phyloP scores from a whole-genome alignment of 92 coral and sea anemone species.

The Palythoa caribaeorum region DNA sequence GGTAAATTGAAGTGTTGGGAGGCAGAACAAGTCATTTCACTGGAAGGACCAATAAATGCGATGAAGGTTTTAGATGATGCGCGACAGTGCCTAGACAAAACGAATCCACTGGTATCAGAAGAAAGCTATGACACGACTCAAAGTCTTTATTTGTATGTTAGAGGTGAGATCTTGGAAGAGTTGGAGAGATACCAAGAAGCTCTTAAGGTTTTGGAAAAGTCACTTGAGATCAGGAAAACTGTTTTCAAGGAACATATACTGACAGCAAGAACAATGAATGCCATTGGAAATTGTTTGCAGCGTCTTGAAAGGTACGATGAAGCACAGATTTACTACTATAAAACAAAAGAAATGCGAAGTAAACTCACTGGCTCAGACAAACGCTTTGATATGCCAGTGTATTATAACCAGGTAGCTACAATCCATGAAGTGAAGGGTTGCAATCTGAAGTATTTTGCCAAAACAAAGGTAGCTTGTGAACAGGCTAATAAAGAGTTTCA shows the following conservation, averaged over 20 bases:
- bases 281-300: slow-evolving; percentile 33
- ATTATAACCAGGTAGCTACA: slow-evolving; percentile 28
- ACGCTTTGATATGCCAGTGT: slow-evolving; percentile 25
- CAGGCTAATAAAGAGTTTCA: too few relatives aligned
- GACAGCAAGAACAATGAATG: slow-evolving; percentile 21
- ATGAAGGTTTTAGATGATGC: too few relatives aligned
- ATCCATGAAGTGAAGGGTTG: slow-evolving; percentile 12
- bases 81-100: too few relatives aligned
- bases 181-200: background rate
- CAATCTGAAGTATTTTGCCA: background rate
- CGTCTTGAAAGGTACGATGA: slow-evolving; percentile 20
- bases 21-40: too few relatives aligned
- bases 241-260: too few relatives aligned
- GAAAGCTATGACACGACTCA: too few relatives aligned
- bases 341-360: too few relatives aligned
- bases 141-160: too few relatives aligned
- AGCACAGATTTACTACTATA: background rate
- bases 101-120: too few relatives aligned
- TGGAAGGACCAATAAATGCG: too few relatives aligned
- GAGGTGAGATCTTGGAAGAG: background rate
- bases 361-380: too few relatives aligned
- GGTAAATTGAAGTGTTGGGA: too few relatives aligned
- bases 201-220: background rate
- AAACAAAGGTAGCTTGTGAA: background rate
- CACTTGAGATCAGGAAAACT: background rate